A percentile compares a stretch with the other conserved stretches of the same genome.
These are phyloP conservation scores for Tiliqua scincoides DNA, from an alignment of 2,113 vertebrate genomes.

Conservation along the genomic window DNA sequence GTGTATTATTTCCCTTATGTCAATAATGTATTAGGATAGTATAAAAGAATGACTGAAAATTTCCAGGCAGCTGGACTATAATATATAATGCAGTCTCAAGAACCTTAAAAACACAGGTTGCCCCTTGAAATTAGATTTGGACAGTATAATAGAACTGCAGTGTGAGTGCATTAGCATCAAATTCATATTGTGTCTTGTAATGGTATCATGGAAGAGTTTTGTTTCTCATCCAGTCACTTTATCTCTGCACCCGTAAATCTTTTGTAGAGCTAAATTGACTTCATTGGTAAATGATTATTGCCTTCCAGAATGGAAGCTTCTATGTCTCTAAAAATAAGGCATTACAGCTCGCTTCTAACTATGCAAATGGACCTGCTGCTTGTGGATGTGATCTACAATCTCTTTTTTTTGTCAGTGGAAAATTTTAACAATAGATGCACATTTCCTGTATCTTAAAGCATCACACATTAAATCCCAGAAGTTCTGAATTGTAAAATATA, in stretches of 20 bases:
- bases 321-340: slow-evolving; percentile 27
- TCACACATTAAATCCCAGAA: not conserved
- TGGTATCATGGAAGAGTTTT: not conserved
- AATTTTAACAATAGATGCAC: not conserved
- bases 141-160: not conserved
- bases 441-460: not conserved
- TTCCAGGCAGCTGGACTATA: not conserved
- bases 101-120: not conserved
- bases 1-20: not conserved
- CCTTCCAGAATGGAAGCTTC: slow-evolving; percentile 12
- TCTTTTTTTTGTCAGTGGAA: not conserved
- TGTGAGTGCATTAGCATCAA: slow-evolving; percentile 11
- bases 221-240: slow-evolving; percentile 4
- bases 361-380: not conserved
- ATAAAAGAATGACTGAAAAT: not conserved
- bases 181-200: not conserved
- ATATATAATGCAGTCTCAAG: not conserved
- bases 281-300: slow-evolving; percentile 17
- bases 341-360: not conserved
- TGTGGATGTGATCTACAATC: not conserved
- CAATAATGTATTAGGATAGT: not conserved
- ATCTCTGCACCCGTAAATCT: not conserved
- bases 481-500: not conserved
- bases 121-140: slow-evolving; percentile 19
- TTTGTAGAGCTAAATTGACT: slow-evolving; percentile 14